Conservation (phyloP, 2,888 invertebrate species). For the Polydrusus tereticollis region DNA sequence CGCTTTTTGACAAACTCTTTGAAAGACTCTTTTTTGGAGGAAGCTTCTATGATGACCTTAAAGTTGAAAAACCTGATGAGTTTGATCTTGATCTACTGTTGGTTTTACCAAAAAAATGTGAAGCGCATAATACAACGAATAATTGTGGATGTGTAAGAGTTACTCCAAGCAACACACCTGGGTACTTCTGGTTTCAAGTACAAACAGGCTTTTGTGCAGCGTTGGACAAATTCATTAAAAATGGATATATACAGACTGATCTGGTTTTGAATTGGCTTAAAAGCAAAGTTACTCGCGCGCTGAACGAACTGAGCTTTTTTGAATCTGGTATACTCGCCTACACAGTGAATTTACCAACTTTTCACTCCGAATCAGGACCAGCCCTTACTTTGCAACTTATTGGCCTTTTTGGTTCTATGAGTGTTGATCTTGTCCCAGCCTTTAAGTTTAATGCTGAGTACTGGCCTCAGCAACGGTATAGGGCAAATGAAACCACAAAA, state of each 20-base stretch:
- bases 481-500: not conserved
- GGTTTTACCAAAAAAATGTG: conserved; percentile 65
- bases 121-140: conserved; percentile 1
- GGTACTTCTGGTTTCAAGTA: conserved; percentile 62
- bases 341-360: not conserved
- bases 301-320: not conserved
- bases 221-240: conserved; percentile 25
- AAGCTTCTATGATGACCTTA: conserved; percentile 72
- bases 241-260: conserved; percentile 35
- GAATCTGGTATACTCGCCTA: not conserved
- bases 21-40: conserved; percentile 68
- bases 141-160: conserved; percentile 63
- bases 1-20: conserved; percentile 50
- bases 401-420: conserved; percentile 6
- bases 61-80: conserved; percentile 72
- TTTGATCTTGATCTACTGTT: conserved; percentile 73
- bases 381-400: conserved; percentile 27
- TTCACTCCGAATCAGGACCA: conserved; percentile 25
- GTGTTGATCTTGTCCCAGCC: conserved; percentile 33
- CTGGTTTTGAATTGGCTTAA: conserved; percentile 37
- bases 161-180: conserved; percentile 60
- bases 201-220: not conserved
- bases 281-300: conserved; percentile 8
- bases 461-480: conserved; percentile 29
- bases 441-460: conserved; percentile 26